Base-by-base conservation (phyloP, 2,888 invertebrate species). In the Cybosia mesomella region DNA sequence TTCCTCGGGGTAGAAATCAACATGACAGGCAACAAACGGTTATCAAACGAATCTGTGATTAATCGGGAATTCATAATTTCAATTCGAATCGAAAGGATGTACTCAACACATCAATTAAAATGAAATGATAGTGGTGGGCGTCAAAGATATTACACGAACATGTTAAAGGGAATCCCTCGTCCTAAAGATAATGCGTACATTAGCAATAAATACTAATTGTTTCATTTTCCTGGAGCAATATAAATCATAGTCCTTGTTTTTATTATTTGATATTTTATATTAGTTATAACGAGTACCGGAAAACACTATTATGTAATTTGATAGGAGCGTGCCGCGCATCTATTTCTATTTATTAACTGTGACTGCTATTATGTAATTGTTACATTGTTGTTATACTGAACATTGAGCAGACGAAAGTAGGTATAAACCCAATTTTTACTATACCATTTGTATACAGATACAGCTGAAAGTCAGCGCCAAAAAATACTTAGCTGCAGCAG, bases 191-290 rank as follows among this genome's bases (percentile, higher is more conserved):
- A 62, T 8, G 28, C 58, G 21, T 54, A 61, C 55, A 75, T 63
- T 21, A 67, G 39, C 22, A 49, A 58, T 65, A 58, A 22, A 62
- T 1, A 34, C 24, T 58, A 36, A 53, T 59, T 32, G 54, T 21
- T 53, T n/a, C 32, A 58, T 78, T 78, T 80, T 74, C 80, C 80
- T 72, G 59, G 18, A 59, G 15, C 54, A 54, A 39, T 60, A 28
- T 2, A 65, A 54, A 58, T 64, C 54, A 53, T 58, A 59, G 60
- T 59, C 24, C 64, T 39, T 64, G 64, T 76, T 79, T 79, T 76
- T 67, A 67, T 54, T 58, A 28, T 54, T 65, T 62, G 15, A 58
- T 63, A 36, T 32, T 60, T n/a, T 57, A n/a, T n/a, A n/a, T n/a
- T n/a, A n/a, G n/a, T n/a, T n/a, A 59, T 10, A 60, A 65, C 68